phyloP scores from a whole-genome alignment of 2,888 invertebrate genomes.

The Eilema griseolum region DNA sequence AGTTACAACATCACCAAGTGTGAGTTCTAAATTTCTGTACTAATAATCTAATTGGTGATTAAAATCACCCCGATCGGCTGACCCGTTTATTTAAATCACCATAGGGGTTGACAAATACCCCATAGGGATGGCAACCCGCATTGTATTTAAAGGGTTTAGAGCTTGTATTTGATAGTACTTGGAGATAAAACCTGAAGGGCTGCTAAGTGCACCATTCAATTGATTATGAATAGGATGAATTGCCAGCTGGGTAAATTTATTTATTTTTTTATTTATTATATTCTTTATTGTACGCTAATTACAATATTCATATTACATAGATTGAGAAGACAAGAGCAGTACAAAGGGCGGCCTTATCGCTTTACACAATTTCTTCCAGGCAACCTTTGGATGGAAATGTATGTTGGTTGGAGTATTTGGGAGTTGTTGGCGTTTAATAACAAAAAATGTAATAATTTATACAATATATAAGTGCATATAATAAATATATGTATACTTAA shows the following conservation, averaged over 20 bases:
- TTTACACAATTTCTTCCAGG: too few species aligned
- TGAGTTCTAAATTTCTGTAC: neutral
- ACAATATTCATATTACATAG: too few species aligned
- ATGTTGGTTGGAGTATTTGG: too few species aligned
- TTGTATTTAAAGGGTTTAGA: constrained; percentile 31
- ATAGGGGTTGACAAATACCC: constrained; percentile 36
- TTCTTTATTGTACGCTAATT: too few species aligned
- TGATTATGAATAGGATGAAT: constrained; percentile 21
- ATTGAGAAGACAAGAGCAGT: too few species aligned
- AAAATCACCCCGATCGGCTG: constrained; percentile 18
- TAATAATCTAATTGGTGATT: constrained; percentile 6
- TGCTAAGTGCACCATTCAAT: constrained; percentile 32
- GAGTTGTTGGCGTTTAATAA: too few species aligned
- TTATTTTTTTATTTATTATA: too few species aligned
- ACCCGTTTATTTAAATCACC: constrained; percentile 37
- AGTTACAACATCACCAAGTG: constrained; percentile 3
- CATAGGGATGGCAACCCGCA: constrained; percentile 40
- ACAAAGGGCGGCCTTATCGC: too few species aligned
- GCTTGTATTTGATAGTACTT: constrained; percentile 27
- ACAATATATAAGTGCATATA: too few species aligned
- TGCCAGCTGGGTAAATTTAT: constrained; percentile 14
- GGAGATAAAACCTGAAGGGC: constrained; percentile 33
- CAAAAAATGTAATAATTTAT: too few species aligned
- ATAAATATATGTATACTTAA: too few species aligned
- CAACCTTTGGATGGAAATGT: too few species aligned